Percentiles rank a stretch among this genome's conserved stretches.
phyloP scores from a whole-genome alignment of 2,888 invertebrate species.

The Apodemia zela region DNA sequence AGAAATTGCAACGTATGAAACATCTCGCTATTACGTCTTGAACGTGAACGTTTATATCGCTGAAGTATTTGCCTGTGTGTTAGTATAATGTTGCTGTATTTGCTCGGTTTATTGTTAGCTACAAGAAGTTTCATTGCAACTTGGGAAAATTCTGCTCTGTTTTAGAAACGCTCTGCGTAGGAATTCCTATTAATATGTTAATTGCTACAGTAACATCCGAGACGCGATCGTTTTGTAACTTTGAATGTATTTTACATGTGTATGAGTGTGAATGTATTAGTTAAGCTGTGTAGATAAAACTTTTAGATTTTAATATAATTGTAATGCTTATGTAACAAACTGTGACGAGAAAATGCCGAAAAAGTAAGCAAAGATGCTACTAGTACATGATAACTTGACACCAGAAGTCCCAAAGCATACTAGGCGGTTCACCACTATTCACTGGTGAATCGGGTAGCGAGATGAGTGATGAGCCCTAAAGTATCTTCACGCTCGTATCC shows the following conservation, averaged over 20 bases:
- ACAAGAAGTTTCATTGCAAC: constrained; percentile 8
- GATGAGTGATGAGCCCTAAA: no score
- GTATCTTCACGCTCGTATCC: no score
- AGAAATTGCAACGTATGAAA: neutral
- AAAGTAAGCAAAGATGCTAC: no score
- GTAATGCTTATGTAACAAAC: neutral
- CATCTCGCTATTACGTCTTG: constrained; percentile 2
- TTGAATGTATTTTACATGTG: constrained; percentile 4
- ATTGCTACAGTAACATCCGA: constrained; percentile 7
- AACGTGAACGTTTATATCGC: constrained; percentile 2
- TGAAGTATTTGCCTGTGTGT: neutral
- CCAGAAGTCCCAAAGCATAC: no score
- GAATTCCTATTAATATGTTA: constrained; percentile 21
- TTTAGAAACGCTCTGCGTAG: constrained; percentile 20
- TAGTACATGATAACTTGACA: no score
- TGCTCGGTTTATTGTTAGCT: constrained; percentile 9
- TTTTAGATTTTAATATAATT: neutral
- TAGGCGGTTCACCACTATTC: no score
- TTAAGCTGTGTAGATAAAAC: neutral
- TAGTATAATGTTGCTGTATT: constrained; percentile 8
- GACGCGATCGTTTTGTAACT: constrained; percentile 2
- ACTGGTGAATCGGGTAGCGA: no score
- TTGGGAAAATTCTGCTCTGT: constrained; percentile 17
- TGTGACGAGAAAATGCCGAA: no score
- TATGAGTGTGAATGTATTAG: neutral